phyloP scores from a whole-genome alignment of 2,113 vertebrate genomes.

The human (Homo sapiens) region DNA sequence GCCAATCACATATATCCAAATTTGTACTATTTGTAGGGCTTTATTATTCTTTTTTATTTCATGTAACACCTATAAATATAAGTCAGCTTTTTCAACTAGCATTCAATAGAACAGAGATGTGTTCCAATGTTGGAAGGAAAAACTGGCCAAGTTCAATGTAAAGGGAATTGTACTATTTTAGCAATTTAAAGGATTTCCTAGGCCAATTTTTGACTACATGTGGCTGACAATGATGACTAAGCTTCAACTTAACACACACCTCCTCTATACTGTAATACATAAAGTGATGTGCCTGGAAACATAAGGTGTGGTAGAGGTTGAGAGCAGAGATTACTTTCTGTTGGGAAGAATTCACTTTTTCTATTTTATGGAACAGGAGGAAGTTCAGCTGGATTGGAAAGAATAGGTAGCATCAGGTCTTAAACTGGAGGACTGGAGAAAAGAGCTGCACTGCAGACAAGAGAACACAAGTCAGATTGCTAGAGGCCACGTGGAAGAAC shows the following conservation, averaged over 20 bases:
- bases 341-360: not conserved
- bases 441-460: not conserved
- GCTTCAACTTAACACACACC: not conserved
- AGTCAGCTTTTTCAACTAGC: constrained; percentile 34
- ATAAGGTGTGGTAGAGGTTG: not conserved
- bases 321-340: not conserved
- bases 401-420: not conserved
- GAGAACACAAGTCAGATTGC: not conserved
- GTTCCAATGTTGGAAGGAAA: not conserved
- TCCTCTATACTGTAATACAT: not conserved
- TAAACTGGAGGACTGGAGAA: not conserved
- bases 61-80: not conserved
- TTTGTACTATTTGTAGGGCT: not conserved
- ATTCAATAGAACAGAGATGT: not conserved
- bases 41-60: not conserved
- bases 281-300: not conserved
- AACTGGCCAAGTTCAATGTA: not conserved
- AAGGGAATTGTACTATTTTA: not conserved
- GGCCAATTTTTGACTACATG: not conserved
- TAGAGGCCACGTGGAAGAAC: not conserved
- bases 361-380: not conserved
- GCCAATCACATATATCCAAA: not conserved
- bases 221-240: not conserved
- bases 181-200: not conserved
- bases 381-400: not conserved